Conservation (phyloP, 2,888 invertebrate species). For the Zelleria hepariella region DNA sequence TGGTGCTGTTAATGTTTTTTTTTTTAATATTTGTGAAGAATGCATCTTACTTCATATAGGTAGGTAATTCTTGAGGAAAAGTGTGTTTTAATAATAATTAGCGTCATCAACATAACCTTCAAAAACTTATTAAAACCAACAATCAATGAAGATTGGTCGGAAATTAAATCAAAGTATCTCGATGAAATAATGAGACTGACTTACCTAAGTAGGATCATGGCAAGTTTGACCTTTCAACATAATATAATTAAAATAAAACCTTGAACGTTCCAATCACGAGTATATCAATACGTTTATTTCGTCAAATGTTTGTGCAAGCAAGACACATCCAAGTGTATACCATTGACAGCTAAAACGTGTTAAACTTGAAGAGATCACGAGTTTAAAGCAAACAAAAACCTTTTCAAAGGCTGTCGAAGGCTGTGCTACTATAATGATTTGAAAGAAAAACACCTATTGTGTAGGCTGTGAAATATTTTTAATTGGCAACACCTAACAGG, state of each 20-base stretch:
- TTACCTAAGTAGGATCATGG: constrained; percentile 13
- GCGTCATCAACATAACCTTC: too few relatives aligned
- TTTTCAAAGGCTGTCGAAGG: background rate
- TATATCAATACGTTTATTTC: background rate
- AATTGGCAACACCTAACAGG: background rate
- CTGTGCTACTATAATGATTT: background rate
- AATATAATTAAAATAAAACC: background rate
- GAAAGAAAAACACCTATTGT: background rate
- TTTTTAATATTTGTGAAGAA: too few relatives aligned
- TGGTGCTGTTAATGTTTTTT: too few relatives aligned
- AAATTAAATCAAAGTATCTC: background rate
- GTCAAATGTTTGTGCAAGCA: background rate
- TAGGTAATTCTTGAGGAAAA: too few relatives aligned
- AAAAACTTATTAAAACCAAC: too few relatives aligned
- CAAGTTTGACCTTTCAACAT: constrained; percentile 16
- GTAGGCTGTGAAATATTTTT: background rate
- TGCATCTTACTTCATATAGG: too few relatives aligned
- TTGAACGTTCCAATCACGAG: background rate
- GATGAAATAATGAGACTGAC: background rate
- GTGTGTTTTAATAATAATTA: too few relatives aligned
- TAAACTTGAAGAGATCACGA: background rate
- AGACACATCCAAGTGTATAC: background rate
- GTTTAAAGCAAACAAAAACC: background rate
- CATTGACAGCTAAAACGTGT: background rate
- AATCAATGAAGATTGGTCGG: too few relatives aligned